Evolutionary conservation across 2,113 vertebrate genomes (phyloP), one percentile per base, ranked within the genome.

Genomic region (Rhinoptilus africanus): DNA sequence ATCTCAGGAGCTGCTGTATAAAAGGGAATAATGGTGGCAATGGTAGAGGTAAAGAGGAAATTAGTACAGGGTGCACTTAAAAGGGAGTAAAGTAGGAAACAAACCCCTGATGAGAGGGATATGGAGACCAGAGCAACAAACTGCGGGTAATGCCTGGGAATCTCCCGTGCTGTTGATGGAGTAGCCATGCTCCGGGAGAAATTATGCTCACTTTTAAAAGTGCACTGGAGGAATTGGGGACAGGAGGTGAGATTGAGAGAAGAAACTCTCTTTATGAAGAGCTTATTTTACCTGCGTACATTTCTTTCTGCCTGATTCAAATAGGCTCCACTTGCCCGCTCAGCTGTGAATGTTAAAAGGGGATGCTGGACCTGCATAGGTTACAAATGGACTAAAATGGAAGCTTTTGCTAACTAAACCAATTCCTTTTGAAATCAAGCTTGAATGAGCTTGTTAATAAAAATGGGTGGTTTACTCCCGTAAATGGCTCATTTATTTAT

Each of bases 321-420:
- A 91, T 79, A 53, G 96, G 59, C 74, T 88, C 30, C 60, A n/a
- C 79, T 92, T 93, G 87, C 87, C 87, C 3, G 11, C 76, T 97
- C 89, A 90, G 78, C 88, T 94, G 74, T 88, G 86, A 89, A 75
- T 89, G 83, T 95, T 97, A 88, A 95, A 93, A 93, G 84, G 72
- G 75, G 64, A 94, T 91, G 63, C 81, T 60, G 81, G 95, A 92
- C 95, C 75, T 79, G 86, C 74, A 1, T 35, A 80, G 80, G 74
- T 94, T 97, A 69, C 79, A 88, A 96, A 91, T 95, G 81, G 74
- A 78, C 81, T 88, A 20, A 94, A 92, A 89, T 96, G 60, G 75
- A 75, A 88, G 81, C 85, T 84, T 91, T 88, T 86, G 53, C 91
- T 92, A 96, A 87, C 63, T 73, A 84, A 94, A 95, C 84, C 78